Conservation (phyloP, 1,140 invertebrate species). For the Diorhabda carinulata region DNA sequence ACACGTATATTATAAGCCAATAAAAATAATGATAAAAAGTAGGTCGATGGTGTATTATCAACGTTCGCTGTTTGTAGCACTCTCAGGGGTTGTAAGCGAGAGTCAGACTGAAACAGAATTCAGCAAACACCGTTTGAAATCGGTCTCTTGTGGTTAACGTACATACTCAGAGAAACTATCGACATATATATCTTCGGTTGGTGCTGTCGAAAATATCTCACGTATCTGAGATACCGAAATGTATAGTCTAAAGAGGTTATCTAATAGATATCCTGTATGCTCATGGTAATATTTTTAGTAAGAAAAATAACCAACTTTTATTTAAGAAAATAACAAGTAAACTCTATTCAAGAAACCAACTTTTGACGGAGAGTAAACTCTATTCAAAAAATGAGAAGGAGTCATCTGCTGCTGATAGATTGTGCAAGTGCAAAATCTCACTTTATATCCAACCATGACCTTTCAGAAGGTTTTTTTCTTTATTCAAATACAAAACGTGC, state of each 20-base stretch:
- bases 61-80: neutral
- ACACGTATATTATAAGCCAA: neutral
- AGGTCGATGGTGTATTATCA: neutral
- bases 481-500: too few relatives aligned
- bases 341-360: too few relatives aligned
- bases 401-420: too few relatives aligned
- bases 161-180: constrained; percentile 2
- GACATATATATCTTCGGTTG: neutral
- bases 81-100: neutral
- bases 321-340: too few relatives aligned
- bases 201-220: neutral
- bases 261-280: too few relatives aligned
- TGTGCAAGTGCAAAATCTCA: too few relatives aligned
- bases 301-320: too few relatives aligned
- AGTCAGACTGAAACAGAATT: neutral
- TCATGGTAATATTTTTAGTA: too few relatives aligned
- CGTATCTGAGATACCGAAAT: neutral
- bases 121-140: neutral
- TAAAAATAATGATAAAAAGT: neutral
- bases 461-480: too few relatives aligned
- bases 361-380: too few relatives aligned
- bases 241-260: neutral
- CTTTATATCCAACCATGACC: too few relatives aligned
- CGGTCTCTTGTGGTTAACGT: constrained; percentile 1
- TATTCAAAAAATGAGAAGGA: too few relatives aligned